These are phyloP conservation scores for Campoplex nolae DNA, from an alignment of 2,888 invertebrate genomes.

Conservation along the genomic window DNA sequence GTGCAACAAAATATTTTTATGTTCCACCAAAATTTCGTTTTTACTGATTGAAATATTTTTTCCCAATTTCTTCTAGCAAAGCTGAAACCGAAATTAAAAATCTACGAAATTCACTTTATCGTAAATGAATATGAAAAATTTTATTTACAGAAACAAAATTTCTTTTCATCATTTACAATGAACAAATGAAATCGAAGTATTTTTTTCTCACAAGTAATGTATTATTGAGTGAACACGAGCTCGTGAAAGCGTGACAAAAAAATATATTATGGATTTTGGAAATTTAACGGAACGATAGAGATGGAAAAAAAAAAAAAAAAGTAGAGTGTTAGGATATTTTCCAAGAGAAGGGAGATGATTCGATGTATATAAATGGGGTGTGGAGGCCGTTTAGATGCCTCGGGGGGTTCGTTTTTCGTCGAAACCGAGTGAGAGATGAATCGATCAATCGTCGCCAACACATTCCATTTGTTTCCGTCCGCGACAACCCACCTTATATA, in stretches of 20 bases:
- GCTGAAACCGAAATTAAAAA: not conserved
- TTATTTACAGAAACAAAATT: not conserved
- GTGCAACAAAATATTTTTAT: no score
- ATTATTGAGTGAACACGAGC: slow-evolving; percentile 48
- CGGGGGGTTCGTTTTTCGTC: slow-evolving; percentile 63
- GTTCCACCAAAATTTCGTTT: no score
- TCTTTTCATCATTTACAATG: not conserved
- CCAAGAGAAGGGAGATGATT: slow-evolving; percentile 37
- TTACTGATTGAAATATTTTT: no score
- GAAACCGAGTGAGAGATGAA: slow-evolving; percentile 75
- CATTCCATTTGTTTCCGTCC: slow-evolving; percentile 81
- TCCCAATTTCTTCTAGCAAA: no score
- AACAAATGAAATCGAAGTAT: not conserved
- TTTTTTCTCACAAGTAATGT: not conserved
- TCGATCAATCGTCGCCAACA: slow-evolving; percentile 79
- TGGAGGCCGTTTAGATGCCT: slow-evolving; percentile 57
- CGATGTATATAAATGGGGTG: slow-evolving; percentile 32
- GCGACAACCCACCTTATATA: slow-evolving; percentile 77
- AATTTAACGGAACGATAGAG: slow-evolving; percentile 54
- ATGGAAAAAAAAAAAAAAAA: slow-evolving; percentile 9
- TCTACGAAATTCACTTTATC: not conserved
- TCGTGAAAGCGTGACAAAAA: slow-evolving; percentile 28
- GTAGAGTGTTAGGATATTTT: slow-evolving; percentile 45
- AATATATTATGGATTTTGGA: slow-evolving; percentile 36
- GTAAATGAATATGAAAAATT: not conserved